A percentile compares a stretch with the other conserved stretches of the same genome.
Conservation (phyloP, 2,113 vertebrate genomes). For the Herpetotheres cachinnans region DNA sequence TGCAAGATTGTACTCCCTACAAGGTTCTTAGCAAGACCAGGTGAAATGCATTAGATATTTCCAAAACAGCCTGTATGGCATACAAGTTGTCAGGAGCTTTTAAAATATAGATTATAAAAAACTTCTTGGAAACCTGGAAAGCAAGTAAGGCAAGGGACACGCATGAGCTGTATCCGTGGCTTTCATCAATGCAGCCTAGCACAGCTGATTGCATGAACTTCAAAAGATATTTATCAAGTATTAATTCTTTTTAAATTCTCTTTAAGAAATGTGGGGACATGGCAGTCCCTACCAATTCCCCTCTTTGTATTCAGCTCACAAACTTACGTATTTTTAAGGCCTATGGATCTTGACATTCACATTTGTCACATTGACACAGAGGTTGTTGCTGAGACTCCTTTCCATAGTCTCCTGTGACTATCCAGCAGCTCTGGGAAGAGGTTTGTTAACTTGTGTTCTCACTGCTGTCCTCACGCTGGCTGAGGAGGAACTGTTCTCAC, state of each 20-base stretch:
- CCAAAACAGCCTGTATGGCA: neutral
- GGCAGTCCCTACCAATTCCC: neutral
- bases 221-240: neutral
- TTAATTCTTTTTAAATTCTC: neutral
- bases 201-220: neutral
- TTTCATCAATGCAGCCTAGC: neutral
- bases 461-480: neutral
- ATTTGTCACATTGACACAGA: neutral
- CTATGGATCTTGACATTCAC: neutral
- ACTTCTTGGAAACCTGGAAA: neutral
- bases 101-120: neutral
- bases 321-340: neutral
- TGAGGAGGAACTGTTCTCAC: neutral
- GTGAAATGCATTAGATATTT: neutral
- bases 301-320: neutral
- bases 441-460: neutral
- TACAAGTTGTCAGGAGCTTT: neutral
- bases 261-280: neutral
- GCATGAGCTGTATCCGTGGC: neutral
- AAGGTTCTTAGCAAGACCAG: neutral
- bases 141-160: neutral
- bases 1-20: neutral
- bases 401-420: neutral
- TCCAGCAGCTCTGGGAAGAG: neutral
- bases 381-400: neutral